Base-by-base conservation (phyloP, 2,113 vertebrate species). In the Tringa solitaria region DNA sequence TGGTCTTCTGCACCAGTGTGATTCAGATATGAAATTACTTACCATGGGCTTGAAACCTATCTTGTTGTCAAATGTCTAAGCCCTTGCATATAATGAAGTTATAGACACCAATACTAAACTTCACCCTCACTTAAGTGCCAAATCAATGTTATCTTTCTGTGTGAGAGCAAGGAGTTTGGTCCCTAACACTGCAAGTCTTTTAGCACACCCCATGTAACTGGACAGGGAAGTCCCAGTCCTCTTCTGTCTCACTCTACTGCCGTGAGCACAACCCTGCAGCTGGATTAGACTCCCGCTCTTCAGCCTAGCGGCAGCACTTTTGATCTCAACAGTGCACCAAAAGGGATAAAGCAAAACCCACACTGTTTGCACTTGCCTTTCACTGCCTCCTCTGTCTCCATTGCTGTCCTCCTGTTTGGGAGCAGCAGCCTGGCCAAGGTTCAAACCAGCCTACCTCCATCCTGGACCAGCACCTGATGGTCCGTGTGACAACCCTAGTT, bases 1-100 rank as follows among this genome's bases (percentile, higher is more conserved):
- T 45, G 56, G 53, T 78, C 43, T 87, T 51, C 28, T 84, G 64
- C 16, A 78, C 28, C 50, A 57, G 22, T 48, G 45, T 68, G 80
- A 88, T 26, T 88, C 51, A 91, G 69, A 76, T 86, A 82, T 2
- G 27, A 45, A 81, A 74, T 41, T 57, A 84, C 35, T 93, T 90
- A 56, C 21, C 30, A 57, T 8, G 28, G 48, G 35, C 14, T 73
- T 84, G 56, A 73, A 41, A 59, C 8, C 7, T 65, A 67, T 30
- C 8, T 84, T 87, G 41, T 24, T 74, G 35, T 70, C 57, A 79
- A 24, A 54, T 70, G 20, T 24, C 72, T 53, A 65, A 50, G 53
- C 19, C 35, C 30, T 64, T 65, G 45, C 53, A 50, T 33, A 12
- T 37, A 64, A 69, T 37, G 48, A 87, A 72, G 35, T 89, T 75